A percentile compares a stretch with the other conserved stretches of the same genome.
These are phyloP conservation scores for Monomorium pharaonis DNA, from an alignment of 1,140 invertebrate species.

Conservation along the genomic window DNA sequence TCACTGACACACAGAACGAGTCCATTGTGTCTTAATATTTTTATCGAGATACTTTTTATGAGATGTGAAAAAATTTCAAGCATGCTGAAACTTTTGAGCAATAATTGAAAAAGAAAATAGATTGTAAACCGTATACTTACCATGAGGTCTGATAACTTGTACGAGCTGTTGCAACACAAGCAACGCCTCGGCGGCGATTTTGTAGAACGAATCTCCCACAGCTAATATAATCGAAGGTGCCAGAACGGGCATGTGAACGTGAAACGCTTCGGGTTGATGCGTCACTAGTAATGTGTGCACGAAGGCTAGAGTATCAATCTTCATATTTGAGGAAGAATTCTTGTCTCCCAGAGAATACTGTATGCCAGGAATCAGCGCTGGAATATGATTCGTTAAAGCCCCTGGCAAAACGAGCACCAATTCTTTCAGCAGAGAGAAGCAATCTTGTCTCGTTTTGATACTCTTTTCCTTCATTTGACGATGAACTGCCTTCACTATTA, in stretches of 20 bases:
- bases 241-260: conserved; percentile 92
- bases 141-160: conserved; percentile 96
- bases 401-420: conserved; percentile 95
- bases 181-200: conserved; percentile 98
- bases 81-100: too few relatives aligned
- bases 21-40: too few relatives aligned
- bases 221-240: conserved; percentile 95
- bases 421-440: conserved; percentile 96
- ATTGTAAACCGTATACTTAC: conserved; percentile 83
- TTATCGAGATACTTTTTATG: too few relatives aligned
- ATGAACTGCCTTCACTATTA: conserved; percentile 95
- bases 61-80: too few relatives aligned
- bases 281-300: conserved; percentile 94
- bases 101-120: background rate
- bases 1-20: too few relatives aligned
- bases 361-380: conserved; percentile 94
- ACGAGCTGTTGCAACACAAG: conserved; percentile 97
- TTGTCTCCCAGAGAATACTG: conserved; percentile 97
- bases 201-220: conserved; percentile 98
- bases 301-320: conserved; percentile 98
- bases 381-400: conserved; percentile 94
- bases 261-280: conserved; percentile 90
- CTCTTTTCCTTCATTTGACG: conserved; percentile 97
- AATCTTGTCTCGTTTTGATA: conserved; percentile 96
- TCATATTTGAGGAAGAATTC: conserved; percentile 98